These are phyloP conservation scores for Deroptyus accipitrinus DNA, from an alignment of 2,113 vertebrate genomes.

Conservation along the genomic window DNA sequence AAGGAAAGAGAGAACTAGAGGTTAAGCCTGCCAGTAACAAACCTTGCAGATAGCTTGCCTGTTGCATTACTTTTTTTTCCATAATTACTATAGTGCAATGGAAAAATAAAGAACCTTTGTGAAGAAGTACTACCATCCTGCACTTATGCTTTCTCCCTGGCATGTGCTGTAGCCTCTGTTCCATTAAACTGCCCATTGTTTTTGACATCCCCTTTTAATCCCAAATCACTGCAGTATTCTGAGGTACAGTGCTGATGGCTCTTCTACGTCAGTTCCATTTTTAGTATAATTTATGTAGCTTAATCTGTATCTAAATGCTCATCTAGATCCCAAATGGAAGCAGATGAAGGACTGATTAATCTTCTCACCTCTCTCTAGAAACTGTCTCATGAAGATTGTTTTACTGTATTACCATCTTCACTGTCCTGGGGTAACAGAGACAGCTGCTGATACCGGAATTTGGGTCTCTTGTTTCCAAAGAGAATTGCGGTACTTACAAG, in stretches of 20 bases:
- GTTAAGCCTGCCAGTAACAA: not conserved
- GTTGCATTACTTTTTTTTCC: not conserved
- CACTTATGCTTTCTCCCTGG: not conserved
- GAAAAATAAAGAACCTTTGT: not conserved
- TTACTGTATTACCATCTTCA: not conserved
- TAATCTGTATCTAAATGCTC: slow-evolving; percentile 14
- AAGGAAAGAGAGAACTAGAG: not conserved
- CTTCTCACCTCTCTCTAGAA: not conserved
- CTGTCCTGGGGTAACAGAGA: not conserved
- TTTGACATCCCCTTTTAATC: not conserved
- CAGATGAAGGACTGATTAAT: slow-evolving; percentile 12
- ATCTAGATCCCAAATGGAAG: slow-evolving; percentile 44
- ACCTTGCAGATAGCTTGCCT: not conserved
- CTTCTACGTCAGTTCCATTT: slow-evolving; percentile 38
- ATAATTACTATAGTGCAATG: not conserved
- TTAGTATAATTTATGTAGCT: slow-evolving; percentile 48
- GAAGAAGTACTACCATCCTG: not conserved
- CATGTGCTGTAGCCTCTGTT: not conserved
- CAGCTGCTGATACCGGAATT: not conserved
- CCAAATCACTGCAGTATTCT: not conserved
- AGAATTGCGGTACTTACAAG: not conserved
- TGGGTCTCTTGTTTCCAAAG: not conserved
- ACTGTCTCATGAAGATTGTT: not conserved
- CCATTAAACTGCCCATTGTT: not conserved
- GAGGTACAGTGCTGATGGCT: not conserved